Base-by-base conservation (phyloP, 1,140 invertebrate genomes). In the Hylaeus volcanicus region DNA sequence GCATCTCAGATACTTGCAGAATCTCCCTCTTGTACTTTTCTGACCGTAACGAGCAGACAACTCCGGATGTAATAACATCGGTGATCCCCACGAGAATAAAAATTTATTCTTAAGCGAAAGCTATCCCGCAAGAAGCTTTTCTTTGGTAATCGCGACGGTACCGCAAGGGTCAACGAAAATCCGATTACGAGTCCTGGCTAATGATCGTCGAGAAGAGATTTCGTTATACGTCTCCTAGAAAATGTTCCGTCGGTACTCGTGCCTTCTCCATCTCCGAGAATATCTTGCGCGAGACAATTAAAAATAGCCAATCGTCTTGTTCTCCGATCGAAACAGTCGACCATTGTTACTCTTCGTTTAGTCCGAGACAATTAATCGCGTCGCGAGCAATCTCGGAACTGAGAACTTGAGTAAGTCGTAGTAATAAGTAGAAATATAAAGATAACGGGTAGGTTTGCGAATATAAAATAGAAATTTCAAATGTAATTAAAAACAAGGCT, bases 121-220 rank as follows among this genome's bases (percentile, higher is more conserved):
- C 77, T 74, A 74, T 55, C 45, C 76, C 56, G 68, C 70, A 81
- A 85, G 82, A 70, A 79, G 84, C 83, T 86, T 85, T 81, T 41
- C 73, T 63, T 77, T 37, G 70, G 84, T 84, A 84, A 86, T 86
- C 84, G 83, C 79, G 80, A 60, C 77, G 73, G 72, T 45, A 61
- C 45, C 56, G 56, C 55, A 2, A 26, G 39, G 74, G 74, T 82
- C 83, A 85, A 70, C 58, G 74, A 56, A 77, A 85, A 86, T 86
- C 84, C 83, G 84, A 86, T 86, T 86, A 85, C 51, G 65, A 60
- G 66, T 55, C 79, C 64, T n/a, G 74, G 72, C 84, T 86, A 86
- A 86, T 80, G 78, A 80, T 80, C 78, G 26, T 51, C 78, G n/a
- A 9, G 64, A 48, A 56, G 51, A 82, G 66, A 66, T 82, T 79